Base-by-base conservation (phyloP, 37 sponge, comb jelly and placozoan species). In the Amphimedon queenslandica region DNA sequence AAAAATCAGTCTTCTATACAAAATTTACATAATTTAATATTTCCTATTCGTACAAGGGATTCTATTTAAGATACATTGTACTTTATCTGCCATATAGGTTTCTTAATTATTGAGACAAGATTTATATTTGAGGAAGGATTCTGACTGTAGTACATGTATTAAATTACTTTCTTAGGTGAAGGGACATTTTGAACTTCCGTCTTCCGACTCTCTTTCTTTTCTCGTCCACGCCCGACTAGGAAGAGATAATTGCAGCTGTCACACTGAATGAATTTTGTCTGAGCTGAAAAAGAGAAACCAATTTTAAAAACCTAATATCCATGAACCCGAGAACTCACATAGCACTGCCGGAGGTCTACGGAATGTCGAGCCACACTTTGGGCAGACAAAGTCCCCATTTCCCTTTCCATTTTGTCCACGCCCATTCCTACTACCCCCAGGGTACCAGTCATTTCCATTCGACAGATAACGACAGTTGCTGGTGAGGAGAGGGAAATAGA, bases 251-350 rank as follows among this genome's bases (percentile, higher is more conserved):
- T 74, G 64, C 91, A 90, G 2, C 81, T 87, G 2, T 39, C 66
- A 51, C 92, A 92, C 63, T 87, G 81, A 57, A 88, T 38, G 47
- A 88, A 88, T 60, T 85, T 70, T 40, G 84, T 78, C 3, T 60
- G 4, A 66, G 84, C 89, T 88, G 57, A 18, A 42, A 10, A 32
- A 6, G 8, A 20, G 37, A n/a, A n/a, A 33, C 55, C 42, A 71
- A 37, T 20, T 55, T 38, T 27, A 36, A 27, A 63, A 37, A 24
- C 30, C 36, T 6, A 58, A 32, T n/a, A 58, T n/a, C 35, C 23
- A 28, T 13, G 32, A 34, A 37, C n/a, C n/a, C n/a, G n/a, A 11
- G 0, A 6, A 75, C 87, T 87, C 51, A 87, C 87, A 75, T 53
- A 77, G 38, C 5, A 63, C 47, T 16, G 81, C 31, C 0, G 73